Percentiles rank a stretch among this genome's conserved stretches.
These are phyloP conservation scores for Drosophila vallismaia DNA, from an alignment of 2,888 invertebrate genomes.

Conservation along the genomic window DNA sequence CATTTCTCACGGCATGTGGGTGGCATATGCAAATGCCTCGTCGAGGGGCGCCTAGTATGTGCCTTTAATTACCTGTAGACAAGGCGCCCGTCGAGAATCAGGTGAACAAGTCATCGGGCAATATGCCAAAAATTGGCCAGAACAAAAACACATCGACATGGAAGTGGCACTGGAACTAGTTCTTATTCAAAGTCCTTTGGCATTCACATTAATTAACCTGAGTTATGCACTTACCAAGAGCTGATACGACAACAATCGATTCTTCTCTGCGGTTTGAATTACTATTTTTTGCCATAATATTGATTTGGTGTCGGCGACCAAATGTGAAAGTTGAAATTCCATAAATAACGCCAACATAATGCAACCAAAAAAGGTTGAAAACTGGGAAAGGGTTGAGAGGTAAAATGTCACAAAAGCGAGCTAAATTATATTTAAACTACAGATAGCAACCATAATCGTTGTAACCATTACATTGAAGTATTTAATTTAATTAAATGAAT, in stretches of 20 bases:
- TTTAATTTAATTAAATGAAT: background rate
- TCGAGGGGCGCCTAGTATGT: slow-evolving; percentile 22
- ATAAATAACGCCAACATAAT: slow-evolving; percentile 6
- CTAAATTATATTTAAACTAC: background rate
- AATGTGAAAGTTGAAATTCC: slow-evolving; percentile 63
- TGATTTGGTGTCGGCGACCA: slow-evolving; percentile 49
- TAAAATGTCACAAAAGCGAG: background rate
- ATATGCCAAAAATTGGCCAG: slow-evolving; percentile 60
- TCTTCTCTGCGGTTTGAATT: slow-evolving; percentile 20
- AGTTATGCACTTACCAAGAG: slow-evolving; percentile 17
- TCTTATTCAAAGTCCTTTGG: slow-evolving; percentile 4
- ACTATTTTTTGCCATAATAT: slow-evolving; percentile 46
- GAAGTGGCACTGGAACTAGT: background rate
- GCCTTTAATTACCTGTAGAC: slow-evolving; percentile 74
- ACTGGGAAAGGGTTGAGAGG: background rate
- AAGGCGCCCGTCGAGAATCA: slow-evolving; percentile 46
- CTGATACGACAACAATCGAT: slow-evolving; percentile 40
- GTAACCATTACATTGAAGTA: background rate
- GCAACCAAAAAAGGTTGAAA: too few relatives aligned
- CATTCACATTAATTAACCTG: slow-evolving; percentile 61
- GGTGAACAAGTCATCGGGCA: slow-evolving; percentile 69
- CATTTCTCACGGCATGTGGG: slow-evolving; percentile 63
- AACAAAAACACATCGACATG: background rate
- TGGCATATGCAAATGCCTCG: slow-evolving; percentile 66
- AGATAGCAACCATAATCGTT: background rate